A percentile compares a stretch with the other conserved stretches of the same genome.
Conservation (phyloP, 2,113 vertebrate genomes). For the Nestor notabilis region DNA sequence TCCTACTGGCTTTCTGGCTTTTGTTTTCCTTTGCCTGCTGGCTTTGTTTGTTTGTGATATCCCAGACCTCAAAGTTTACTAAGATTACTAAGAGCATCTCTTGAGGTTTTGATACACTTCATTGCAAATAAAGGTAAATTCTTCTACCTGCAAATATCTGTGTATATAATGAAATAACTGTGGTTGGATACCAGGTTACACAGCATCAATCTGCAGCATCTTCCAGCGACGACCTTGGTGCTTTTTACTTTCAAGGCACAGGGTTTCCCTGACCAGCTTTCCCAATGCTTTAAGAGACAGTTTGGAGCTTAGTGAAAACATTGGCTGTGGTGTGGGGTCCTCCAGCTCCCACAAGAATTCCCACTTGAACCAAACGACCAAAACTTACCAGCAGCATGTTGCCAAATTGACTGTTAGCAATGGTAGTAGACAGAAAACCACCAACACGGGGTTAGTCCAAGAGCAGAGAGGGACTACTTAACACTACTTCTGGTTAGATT, state of each 20-base stretch:
- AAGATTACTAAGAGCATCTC: background rate
- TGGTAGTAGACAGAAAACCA: background rate
- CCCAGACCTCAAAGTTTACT: background rate
- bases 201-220: background rate
- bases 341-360: background rate
- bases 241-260: background rate
- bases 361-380: background rate
- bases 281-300: background rate
- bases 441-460: background rate
- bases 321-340: background rate
- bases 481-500: background rate
- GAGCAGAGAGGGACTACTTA: background rate
- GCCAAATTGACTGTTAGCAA: background rate
- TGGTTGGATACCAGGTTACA: background rate
- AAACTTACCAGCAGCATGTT: background rate
- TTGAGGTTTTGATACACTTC: background rate
- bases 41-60: background rate
- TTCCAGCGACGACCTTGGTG: fast-evolving
- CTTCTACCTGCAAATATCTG: background rate
- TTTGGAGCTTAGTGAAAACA: background rate
- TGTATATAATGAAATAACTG: background rate
- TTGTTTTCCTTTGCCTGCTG: background rate
- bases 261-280: background rate
- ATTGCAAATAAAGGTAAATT: background rate
- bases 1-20: background rate